Percentiles rank a stretch among this genome's conserved stretches.
Conservation (phyloP, 2,888 invertebrate genomes). For the Timema cristinae region DNA sequence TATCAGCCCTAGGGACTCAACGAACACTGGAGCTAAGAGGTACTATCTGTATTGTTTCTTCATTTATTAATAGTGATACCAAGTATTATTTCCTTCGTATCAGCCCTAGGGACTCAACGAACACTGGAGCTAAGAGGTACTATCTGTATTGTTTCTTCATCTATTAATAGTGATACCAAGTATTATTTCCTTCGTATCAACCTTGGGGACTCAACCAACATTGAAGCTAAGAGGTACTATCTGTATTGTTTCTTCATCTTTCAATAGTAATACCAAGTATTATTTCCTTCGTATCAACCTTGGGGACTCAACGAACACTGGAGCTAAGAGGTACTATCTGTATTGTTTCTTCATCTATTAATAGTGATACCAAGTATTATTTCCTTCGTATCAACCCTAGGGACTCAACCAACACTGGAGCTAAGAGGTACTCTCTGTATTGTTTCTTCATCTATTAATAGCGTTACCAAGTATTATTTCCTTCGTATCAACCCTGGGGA, state of each 20-base stretch:
- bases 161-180: background rate
- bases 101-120: too few relatives aligned
- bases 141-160: too few relatives aligned
- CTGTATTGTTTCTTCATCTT: background rate
- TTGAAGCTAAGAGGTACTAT: background rate
- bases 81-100: background rate
- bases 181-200: background rate
- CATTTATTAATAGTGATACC: background rate
- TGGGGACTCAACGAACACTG: too few relatives aligned
- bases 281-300: too few relatives aligned
- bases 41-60: background rate
- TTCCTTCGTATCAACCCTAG: background rate
- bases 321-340: too few relatives aligned
- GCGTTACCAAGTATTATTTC: background rate
- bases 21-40: background rate
- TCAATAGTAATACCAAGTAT: background rate
- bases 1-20: background rate
- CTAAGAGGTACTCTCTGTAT: background rate
- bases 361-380: background rate
- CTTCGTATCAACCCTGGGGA: too few relatives aligned
- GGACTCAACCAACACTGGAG: background rate
- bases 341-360: background rate
- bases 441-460: background rate
- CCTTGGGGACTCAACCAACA: background rate
- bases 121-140: too few relatives aligned